Evolutionary conservation across 2,113 vertebrate genomes (phyloP), one percentile per base, ranked within the genome.

Genomic region (Plecotus auritus): DNA sequence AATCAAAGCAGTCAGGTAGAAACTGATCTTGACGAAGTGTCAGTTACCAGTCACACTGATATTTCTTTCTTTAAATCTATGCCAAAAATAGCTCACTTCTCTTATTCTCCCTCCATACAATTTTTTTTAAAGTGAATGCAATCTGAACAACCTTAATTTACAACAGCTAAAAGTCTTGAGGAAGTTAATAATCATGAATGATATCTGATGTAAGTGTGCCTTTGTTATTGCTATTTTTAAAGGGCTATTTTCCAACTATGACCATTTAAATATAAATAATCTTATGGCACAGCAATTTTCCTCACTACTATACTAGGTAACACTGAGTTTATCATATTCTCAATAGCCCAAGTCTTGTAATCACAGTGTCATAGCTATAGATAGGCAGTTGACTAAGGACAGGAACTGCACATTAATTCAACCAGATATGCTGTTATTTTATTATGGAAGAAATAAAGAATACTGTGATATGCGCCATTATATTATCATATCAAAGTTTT

Each of bases 1-100:
- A 85, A 49, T 66, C 49, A 94, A 95, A 93, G 73, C 26, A 87
- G 26, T 89, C 90, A 95, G 86, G 94, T 94, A 96, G 56, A 94
- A 97, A 95, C 81, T 91, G 84, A 96, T 96, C 49, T 91, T 95
- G 88, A 95, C 74, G 86, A 94, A 94, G 40, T 97, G 88, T 90
- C 96, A 95, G 82, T 95, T 97, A 84, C 82, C 37, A 95, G 73
- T 95, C 78, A 94, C 64, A 83, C 7, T 92, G 85, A 82, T 95
- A 95, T 86, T 94, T 95, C 88, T 85, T 95, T 88, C 72, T 94
- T 90, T 91, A 94, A 72, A 49, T 13, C 23, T 59, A 67, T 59
- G 59, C 45, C 83, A 70, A 95, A 97, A 96, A 96, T 91, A 97
- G 86, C 84, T 91, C 70, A 69, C 66, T 88, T 54, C 51, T 93